Evolutionary conservation across 2,888 invertebrate species (phyloP).

Genomic region (Hirtodrosophila histrioides): DNA sequence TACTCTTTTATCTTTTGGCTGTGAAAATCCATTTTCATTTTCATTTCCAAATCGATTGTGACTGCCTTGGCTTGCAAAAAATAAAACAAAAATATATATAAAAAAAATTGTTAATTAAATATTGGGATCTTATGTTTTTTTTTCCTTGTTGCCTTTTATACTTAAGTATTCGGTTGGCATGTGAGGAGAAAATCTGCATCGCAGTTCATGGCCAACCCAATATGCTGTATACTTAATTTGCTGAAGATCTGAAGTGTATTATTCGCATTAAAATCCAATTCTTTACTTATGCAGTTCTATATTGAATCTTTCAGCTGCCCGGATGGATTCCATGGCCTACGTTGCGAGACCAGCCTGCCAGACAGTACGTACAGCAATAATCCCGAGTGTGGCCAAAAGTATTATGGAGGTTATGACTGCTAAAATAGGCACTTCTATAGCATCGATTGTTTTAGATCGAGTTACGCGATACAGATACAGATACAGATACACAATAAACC

Average conservation of each 20-base stretch:
- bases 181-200: constrained; percentile 39
- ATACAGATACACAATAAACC: constrained; percentile 23
- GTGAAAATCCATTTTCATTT: constrained; percentile 48
- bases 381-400: constrained; percentile 83
- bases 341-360: constrained; percentile 83
- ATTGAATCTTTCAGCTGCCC: constrained; percentile 81
- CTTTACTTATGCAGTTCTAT: constrained; percentile 46
- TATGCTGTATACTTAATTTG: constrained; percentile 25
- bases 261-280: constrained; percentile 15
- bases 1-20: constrained; percentile 20
- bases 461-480: constrained; percentile 27
- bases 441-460: constrained; percentile 80
- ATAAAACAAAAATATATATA: neutral
- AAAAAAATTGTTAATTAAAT: constrained; percentile 39
- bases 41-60: constrained; percentile 35
- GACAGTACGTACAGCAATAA: constrained; percentile 85
- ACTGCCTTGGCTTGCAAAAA: constrained; percentile 27
- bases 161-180: constrained; percentile 17
- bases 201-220: constrained; percentile 63
- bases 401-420: constrained; percentile 84
- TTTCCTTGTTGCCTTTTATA: constrained; percentile 32
- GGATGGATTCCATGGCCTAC: constrained; percentile 83
- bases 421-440: constrained; percentile 85
- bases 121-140: constrained; percentile 3
- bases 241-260: constrained; percentile 31